Conservation (phyloP, 30 jellyfish, hydroid and myxozoan genomes). For the Aurelia aurita region DNA sequence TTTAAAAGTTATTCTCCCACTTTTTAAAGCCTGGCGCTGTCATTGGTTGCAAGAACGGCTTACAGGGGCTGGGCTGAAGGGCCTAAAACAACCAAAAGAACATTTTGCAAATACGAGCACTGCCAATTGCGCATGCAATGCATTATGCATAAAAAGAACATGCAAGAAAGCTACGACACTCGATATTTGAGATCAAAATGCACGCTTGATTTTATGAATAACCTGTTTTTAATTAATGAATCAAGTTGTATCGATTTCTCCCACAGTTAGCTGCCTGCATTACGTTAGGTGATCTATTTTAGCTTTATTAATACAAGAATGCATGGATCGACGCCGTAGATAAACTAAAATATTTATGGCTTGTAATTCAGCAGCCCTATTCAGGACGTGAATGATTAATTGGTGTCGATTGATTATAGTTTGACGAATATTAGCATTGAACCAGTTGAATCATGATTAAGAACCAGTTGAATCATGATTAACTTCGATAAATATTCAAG, state of each 20-base stretch:
- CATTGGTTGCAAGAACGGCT: no score
- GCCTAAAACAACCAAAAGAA: no score
- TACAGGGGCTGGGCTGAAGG: no score
- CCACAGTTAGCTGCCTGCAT: not conserved
- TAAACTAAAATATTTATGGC: not conserved
- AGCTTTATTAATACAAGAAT: not conserved
- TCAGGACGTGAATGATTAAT: not conserved
- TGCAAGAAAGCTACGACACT: not conserved
- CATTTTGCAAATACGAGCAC: no score
- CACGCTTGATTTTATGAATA: not conserved
- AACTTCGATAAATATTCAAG: not conserved
- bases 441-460: no score
- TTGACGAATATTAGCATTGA: no score
- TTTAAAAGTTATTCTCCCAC: no score
- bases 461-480: not conserved
- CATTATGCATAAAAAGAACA: not conserved
- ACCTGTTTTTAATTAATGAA: slow-evolving; percentile 9
- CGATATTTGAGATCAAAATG: not conserved
- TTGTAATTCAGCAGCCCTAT: not conserved
- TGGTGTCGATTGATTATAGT: no score
- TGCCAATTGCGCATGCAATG: no score
- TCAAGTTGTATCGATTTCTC: not conserved
- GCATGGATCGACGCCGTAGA: not conserved
- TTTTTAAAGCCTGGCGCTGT: no score
- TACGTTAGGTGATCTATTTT: not conserved